phyloP scores from a whole-genome alignment of 2,113 vertebrate species.

The Marmota monax region DNA sequence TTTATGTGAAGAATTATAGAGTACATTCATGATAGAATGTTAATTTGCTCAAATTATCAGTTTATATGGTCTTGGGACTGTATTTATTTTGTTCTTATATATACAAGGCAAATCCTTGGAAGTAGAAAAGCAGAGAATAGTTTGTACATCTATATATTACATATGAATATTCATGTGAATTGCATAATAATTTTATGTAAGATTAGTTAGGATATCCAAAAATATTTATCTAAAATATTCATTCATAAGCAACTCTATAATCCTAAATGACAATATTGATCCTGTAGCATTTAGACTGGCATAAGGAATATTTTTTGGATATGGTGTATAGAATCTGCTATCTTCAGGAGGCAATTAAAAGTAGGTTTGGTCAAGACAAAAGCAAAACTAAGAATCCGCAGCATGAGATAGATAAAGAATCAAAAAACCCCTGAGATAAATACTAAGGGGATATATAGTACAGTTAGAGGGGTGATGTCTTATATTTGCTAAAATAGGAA shows the following conservation, averaged over 20 bases:
- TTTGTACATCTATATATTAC: background rate
- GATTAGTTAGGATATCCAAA: background rate
- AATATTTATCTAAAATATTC: background rate
- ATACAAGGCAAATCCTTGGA: background rate
- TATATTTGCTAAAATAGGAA: background rate
- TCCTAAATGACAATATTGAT: background rate
- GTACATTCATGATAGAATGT: background rate
- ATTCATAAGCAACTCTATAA: background rate
- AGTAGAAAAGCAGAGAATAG: background rate
- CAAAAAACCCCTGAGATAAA: background rate
- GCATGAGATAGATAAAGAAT: background rate
- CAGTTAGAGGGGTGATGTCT: background rate
- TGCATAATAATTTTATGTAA: background rate
- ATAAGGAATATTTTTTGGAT: conserved; percentile 10
- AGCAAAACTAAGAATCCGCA: background rate
- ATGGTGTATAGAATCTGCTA: background rate
- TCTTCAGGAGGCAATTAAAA: background rate
- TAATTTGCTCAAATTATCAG: background rate
- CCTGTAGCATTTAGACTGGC: background rate
- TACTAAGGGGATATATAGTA: background rate
- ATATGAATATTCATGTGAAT: background rate
- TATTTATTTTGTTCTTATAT: background rate
- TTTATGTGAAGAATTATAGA: background rate
- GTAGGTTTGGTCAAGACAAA: background rate
- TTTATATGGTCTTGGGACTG: background rate